Base-by-base conservation (phyloP, 2,113 vertebrate genomes). In the Plecturocebus donacophilus region DNA sequence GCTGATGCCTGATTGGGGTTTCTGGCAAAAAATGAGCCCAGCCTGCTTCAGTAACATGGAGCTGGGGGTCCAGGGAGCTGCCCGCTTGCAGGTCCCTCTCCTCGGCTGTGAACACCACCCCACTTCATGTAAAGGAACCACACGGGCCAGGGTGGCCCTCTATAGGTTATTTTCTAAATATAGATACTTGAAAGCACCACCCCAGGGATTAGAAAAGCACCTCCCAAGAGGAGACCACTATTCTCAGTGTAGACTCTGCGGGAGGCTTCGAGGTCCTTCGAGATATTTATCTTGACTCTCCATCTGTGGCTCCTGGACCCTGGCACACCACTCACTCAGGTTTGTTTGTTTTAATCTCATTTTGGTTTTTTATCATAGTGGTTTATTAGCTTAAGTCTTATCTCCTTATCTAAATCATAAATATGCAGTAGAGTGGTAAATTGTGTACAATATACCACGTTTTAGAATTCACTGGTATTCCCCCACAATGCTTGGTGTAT, bases 51-150 rank as follows among this genome's bases (percentile, higher is more conserved):
- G 38, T n/a, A 21, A 1, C 54, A 42, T 20, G 21, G n/a, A 54
- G 9, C 30, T 42, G 20, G 56, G 0, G 4, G 35, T 35, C 19
- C 19, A 35, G 40, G 68, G 17, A 42, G 5, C 56, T 2, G 6
- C 32, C 11, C 1, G 4, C 35, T 77, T 7, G 0, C 54, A 85
- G 35, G 11, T 32, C n/a, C 23, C 32, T 27, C 2, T 6, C 40
- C 40, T 4, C 0, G 3, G 13, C 13, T 0, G 3, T 42, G 38
- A 23, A 16, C 30, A 1, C 10, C 6, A 1, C 8, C 17, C 21
- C 25, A 27, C 0, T 14, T 75, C 47, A 68, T 14, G 17, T 11
- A 11, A 6, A 23, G 12, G 52, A 30, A 4, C 12, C 40, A 9
- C 20, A 6, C 8, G 0, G 10, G 54, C 49, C 16, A 81, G 8